A percentile compares a stretch with the other conserved stretches of the same genome.
Evolutionary conservation across 2,797 vertebrate species (phyloP).

Genomic region (Sebastes melanostomus): DNA sequence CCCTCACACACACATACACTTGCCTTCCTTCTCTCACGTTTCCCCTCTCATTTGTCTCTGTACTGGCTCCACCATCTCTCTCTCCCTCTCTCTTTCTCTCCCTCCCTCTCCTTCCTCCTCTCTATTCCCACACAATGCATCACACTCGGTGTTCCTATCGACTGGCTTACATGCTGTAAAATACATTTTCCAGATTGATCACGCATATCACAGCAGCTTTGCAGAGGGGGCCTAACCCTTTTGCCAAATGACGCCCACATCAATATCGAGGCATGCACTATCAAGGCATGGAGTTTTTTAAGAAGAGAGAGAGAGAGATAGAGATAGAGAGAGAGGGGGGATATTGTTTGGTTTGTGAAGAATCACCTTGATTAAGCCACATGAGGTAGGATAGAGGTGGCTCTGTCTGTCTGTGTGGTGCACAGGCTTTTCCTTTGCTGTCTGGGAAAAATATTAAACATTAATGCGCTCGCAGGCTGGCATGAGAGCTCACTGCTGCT

Average conservation of each 20-base stretch:
- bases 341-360: slow-evolving; percentile 74
- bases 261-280: slow-evolving; percentile 70
- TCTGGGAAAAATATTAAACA: slow-evolving; percentile 92
- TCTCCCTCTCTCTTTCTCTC: background rate
- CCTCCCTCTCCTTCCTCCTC: slow-evolving; percentile 36
- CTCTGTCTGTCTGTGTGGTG: slow-evolving; percentile 78
- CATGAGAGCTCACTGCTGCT: slow-evolving; percentile 67
- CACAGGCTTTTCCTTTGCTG: slow-evolving; percentile 79
- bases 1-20: slow-evolving; percentile 21
- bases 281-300: slow-evolving; percentile 59
- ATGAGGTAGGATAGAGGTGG: slow-evolving; percentile 82
- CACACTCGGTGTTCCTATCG: slow-evolving; percentile 81
- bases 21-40: slow-evolving; percentile 28
- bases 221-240: slow-evolving; percentile 73
- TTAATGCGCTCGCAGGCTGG: slow-evolving; percentile 86
- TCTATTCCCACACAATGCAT: slow-evolving; percentile 81
- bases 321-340: slow-evolving; percentile 12
- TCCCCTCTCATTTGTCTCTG: slow-evolving; percentile 59
- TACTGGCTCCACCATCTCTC: slow-evolving; percentile 36
- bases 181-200: slow-evolving; percentile 82
- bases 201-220: slow-evolving; percentile 81
- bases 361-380: slow-evolving; percentile 88
- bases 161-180: slow-evolving; percentile 78
- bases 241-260: slow-evolving; percentile 78
- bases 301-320: slow-evolving; percentile 18